A percentile compares a stretch with the other conserved stretches of the same genome.
Evolutionary conservation across 2,888 invertebrate genomes (phyloP).

Genomic region (Ephialtes manifestator): DNA sequence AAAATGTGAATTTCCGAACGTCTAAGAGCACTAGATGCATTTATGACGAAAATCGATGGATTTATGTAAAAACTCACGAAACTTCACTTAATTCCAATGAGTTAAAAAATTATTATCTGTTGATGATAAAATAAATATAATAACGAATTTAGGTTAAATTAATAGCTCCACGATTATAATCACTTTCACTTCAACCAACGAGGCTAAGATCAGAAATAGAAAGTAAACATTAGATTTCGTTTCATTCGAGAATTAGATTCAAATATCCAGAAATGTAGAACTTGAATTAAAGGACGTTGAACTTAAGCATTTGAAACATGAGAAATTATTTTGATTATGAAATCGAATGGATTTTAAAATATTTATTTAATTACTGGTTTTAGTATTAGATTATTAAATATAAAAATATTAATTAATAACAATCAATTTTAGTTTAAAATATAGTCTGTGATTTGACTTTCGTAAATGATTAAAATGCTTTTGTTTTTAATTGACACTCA

Average conservation of each 20-base stretch:
- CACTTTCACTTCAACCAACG: background rate
- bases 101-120: background rate
- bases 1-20: background rate
- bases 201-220: background rate
- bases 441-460: background rate
- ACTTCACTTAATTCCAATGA: background rate
- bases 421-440: background rate
- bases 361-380: no score
- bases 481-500: background rate
- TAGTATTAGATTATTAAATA: no score
- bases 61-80: background rate
- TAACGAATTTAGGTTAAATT: background rate
- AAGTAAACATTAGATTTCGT: background rate
- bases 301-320: background rate
- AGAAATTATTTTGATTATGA: background rate
- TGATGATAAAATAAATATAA: background rate
- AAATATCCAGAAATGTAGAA: background rate
- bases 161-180: background rate
- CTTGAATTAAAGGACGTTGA: conserved; percentile 2
- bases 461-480: background rate
- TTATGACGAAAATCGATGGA: background rate
- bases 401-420: background rate
- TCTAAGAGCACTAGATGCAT: background rate
- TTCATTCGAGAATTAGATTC: background rate
- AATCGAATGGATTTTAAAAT: conserved; percentile 18